Evolutionary conservation across 2,113 vertebrate species (phyloP), one percentile per base, ranked within the genome.

Genomic region (Heptranchias perlo): DNA sequence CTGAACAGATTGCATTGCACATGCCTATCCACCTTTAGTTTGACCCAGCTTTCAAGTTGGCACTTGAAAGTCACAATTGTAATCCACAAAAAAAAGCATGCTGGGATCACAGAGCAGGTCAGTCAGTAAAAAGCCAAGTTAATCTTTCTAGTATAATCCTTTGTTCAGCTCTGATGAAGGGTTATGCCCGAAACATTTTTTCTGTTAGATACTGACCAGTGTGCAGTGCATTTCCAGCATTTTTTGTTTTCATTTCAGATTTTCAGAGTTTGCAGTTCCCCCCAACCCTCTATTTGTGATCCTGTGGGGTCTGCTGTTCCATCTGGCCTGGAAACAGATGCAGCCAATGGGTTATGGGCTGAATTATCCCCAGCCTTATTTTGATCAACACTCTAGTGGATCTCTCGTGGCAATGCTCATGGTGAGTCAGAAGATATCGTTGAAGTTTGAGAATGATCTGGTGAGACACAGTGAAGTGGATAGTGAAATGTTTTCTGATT

Each of bases 1-100:
- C 35, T 94, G n/a, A 65, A 94, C 62, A 65, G 92, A 64, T 28
- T 94, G n/a, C 62, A 11, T 13, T 94, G n/a, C 92, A 94, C 62
- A 28, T 94, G 5, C 44, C 8, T 6, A 65, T 8, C 62, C 62
- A 67, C 62, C 91, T 47, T 62, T 28, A 47, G 39, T 23, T 25
- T 47, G 23, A 65, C 89, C 54, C 92, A 94, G 62, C 47, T 94
- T 94, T 49, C 44, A 65, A 10, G 61, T 23, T 0, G 10, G 54
- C 11, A 94, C 21, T 47, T 1, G 6, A 64, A 47, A 94, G 39
- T 28, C 6, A 89, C 28, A 54, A 54, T 54, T 89, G 86, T 31
- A 25, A 54, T 54, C 25, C 10, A 47, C 0, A 52, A 52, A 52
- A 62, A 86, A 18, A 92, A 61, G 25, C 18, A 87, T 87, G 84